phyloP scores from a whole-genome alignment of 2,113 vertebrate genomes.

The Corythaeola cristata region DNA sequence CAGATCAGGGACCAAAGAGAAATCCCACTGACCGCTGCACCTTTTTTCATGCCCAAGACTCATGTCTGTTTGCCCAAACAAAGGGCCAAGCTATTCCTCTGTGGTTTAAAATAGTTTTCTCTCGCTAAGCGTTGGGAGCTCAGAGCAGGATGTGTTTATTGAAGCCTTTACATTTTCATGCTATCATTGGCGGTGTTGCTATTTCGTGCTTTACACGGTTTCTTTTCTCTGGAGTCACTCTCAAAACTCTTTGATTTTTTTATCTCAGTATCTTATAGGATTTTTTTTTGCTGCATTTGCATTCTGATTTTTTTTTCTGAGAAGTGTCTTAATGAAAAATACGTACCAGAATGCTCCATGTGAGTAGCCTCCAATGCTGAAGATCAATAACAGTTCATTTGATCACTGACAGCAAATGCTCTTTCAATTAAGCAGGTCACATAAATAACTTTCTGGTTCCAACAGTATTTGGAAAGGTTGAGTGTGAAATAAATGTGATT shows the following conservation, averaged over 20 bases:
- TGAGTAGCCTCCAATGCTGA: constrained; percentile 42
- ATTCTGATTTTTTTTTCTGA: not conserved
- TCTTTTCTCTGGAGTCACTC: not conserved
- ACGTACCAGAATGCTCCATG: constrained; percentile 13
- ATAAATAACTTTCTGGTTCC: constrained; percentile 68
- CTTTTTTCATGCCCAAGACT: not conserved
- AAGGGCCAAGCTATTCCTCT: not conserved
- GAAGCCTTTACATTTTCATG: not conserved
- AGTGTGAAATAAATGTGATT: constrained; percentile 53
- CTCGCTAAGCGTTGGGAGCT: not conserved
- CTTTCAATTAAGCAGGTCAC: constrained; percentile 71
- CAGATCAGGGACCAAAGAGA: not conserved
- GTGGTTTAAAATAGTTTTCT: not conserved
- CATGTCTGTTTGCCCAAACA: not conserved
- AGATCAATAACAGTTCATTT: constrained; percentile 74
- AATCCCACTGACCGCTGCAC: not conserved
- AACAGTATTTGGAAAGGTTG: constrained; percentile 58
- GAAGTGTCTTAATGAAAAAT: constrained; percentile 60
- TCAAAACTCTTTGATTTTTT: constrained; percentile 1
- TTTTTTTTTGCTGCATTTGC: constrained; percentile 46
- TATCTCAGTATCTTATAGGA: not conserved
- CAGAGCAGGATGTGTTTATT: not conserved
- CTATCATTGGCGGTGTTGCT: not conserved
- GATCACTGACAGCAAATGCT: constrained; percentile 67
- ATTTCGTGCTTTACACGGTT: not conserved